Evolutionary conservation across 2,888 invertebrate genomes (phyloP), one percentile per base, ranked within the genome.

Genomic region (Trachelus stipa): DNA sequence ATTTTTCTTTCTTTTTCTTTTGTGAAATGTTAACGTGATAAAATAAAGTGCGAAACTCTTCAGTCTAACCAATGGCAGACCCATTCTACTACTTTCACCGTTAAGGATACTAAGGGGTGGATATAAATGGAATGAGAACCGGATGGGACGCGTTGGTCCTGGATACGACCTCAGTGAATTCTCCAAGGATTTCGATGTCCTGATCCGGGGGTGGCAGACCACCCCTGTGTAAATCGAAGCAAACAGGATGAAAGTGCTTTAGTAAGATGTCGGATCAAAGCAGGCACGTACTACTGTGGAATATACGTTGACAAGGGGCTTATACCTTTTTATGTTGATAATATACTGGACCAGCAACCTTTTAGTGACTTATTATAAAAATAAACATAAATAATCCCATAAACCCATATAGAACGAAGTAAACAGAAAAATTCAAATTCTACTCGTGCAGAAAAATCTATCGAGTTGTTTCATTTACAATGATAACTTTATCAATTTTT

Each of bases 241-340:
- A n/a, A 74, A 77, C 78, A 68, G 68, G 79, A 79, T 76, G 68
- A 81, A 78, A 77, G 76, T 79, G 76, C 82, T 74, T 77, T 56
- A 9, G 23, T 56, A 56, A 56, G 56, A 56, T 56, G 56, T 56
- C 56, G 56, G 33, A 56, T 12, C 73, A 79, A 79, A 81, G 79
- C 75, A 78, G 79, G 78, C 79, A 76, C 73, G 33, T 73, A 75
- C 37, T 68, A 33, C 69, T 69, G 73, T 75, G 69, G 75, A 80
- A 80, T 79, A 77, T 77, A 68, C 80, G 74, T 68, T 73, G 69
- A 77, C 83, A 81, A 81, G 80, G 74, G 81, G 81, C 86, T 85
- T 82, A 81, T 23, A 56, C 81, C 78, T 73, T 85, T 86, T 85
- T 84, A 84, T 86, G 84, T 77, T 56, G 56, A 56, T 56, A 56